Base-by-base conservation (phyloP, 2,797 vertebrate species). In the Heliangelus exortis region DNA sequence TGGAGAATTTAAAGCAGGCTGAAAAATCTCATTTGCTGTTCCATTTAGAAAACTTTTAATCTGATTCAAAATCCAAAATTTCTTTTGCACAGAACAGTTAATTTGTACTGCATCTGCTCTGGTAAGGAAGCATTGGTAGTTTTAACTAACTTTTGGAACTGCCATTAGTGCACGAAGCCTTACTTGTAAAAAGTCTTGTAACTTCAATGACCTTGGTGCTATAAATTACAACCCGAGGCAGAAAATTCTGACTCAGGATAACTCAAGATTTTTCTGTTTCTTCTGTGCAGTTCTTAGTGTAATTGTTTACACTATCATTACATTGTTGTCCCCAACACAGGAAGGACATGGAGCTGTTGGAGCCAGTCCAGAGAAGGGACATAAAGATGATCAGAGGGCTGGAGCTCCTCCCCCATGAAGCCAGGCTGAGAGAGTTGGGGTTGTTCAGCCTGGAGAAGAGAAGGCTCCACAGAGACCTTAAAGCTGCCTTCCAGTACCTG, bases 81-180 rank as follows among this genome's bases (percentile, higher is more conserved):
- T 68, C 23, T 65, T 61, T 58, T 26, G 29, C 41, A 71, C 6
- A 31, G 17, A 87, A 62, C 19, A 33, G 18, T 62, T 68, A n/a
- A 34, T 36, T 71, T 34, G 29, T 51, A 28, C 25, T 43, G 21
- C 4, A 19, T 4, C 12, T 53, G 25, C n/a, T 53, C 33, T 33
- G 12, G 0, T 21, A 83, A 82, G 29, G 39, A 47, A 66, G 43
- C 57, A 66, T 1, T 25, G 19, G 43, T 28, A n/a, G 10, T 34
- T 87, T 10, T 36, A 53, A 43, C 22, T 29, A 2, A 14, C 23
- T 55, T 50, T 21, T 34, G 50, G 15, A 45, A 39, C 13, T 45
- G n/a, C 33, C 34, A 51, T 12, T 4, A 33, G 21, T 1, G 9
- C 28, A 11, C 16, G 21, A 13, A 1, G 1, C 3, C 1, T 25